Evolutionary conservation across 2,888 invertebrate genomes (phyloP).

Genomic region (Philaethria dido): DNA sequence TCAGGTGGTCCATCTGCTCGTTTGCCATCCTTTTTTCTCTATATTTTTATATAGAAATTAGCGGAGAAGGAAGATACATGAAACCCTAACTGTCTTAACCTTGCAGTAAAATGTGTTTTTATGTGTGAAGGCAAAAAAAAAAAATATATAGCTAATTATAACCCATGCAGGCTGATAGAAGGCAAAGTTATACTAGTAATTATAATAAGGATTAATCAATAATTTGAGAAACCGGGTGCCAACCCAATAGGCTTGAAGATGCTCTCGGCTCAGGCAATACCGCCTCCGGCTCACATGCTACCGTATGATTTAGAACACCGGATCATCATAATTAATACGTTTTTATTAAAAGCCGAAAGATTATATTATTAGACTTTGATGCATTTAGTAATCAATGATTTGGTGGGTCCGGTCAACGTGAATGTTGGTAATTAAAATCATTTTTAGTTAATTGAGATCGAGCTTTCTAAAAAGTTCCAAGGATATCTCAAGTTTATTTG

Average conservation of each 20-base stretch:
- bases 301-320: constrained; percentile 21
- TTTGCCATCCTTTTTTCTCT: no score
- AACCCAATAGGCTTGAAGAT: constrained; percentile 7
- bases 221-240: constrained; percentile 12
- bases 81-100: background rate
- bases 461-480: constrained; percentile 22
- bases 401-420: background rate
- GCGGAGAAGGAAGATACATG: background rate
- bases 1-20: no score
- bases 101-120: background rate
- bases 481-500: constrained; percentile 8
- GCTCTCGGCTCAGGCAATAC: constrained; percentile 8
- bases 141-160: background rate
- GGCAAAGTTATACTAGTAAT: constrained; percentile 9
- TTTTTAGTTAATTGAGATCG: constrained; percentile 17
- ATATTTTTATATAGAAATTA: no score
- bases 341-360: constrained; percentile 14
- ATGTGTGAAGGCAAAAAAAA: background rate
- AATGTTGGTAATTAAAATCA: constrained; percentile 9
- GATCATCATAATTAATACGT: constrained; percentile 11
- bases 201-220: constrained; percentile 13
- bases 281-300: constrained; percentile 18
- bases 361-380: constrained; percentile 25
- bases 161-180: background rate
- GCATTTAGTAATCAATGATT: constrained; percentile 17